Evolutionary conservation across 2,888 invertebrate species (phyloP).

Genomic region (Phortica magna): DNA sequence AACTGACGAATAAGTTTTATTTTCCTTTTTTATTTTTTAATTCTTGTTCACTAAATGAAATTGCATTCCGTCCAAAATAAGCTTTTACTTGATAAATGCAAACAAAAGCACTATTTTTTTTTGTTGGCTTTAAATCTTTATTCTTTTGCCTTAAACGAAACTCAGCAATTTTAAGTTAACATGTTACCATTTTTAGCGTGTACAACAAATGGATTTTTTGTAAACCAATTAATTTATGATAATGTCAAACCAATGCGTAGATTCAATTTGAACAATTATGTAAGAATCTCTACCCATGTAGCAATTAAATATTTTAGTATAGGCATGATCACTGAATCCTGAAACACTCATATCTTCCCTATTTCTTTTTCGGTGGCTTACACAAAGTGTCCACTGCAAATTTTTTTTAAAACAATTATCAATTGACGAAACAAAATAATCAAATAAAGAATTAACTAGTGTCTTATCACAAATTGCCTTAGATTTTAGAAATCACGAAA

Average conservation of each 20-base stretch:
- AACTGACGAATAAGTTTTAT: constrained; percentile 26
- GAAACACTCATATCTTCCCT: too few species aligned
- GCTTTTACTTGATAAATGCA: constrained; percentile 49
- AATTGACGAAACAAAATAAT: constrained; percentile 22
- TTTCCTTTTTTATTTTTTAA: constrained; percentile 42
- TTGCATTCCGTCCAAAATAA: constrained; percentile 69
- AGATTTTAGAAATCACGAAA: constrained; percentile 71
- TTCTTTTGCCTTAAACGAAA: not conserved
- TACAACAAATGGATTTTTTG: too few species aligned
- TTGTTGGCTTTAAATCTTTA: constrained; percentile 34
- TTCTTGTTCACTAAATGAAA: constrained; percentile 50
- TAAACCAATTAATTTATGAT: too few species aligned
- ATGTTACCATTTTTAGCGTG: too few species aligned
- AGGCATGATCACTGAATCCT: too few species aligned
- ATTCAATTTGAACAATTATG: too few species aligned
- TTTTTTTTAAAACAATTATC: not conserved
- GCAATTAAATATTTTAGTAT: too few species aligned
- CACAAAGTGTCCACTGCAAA: constrained; percentile 3
- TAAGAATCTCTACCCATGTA: too few species aligned
- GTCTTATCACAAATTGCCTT: constrained; percentile 71
- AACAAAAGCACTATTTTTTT: not conserved
- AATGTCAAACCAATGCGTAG: constrained; percentile 21
- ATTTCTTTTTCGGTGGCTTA: not conserved
- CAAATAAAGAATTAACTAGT: constrained; percentile 45
- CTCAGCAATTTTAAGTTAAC: too few species aligned